Evolutionary conservation across 1,140 invertebrate genomes (phyloP).

Genomic region (Drosophila nebulosa): DNA sequence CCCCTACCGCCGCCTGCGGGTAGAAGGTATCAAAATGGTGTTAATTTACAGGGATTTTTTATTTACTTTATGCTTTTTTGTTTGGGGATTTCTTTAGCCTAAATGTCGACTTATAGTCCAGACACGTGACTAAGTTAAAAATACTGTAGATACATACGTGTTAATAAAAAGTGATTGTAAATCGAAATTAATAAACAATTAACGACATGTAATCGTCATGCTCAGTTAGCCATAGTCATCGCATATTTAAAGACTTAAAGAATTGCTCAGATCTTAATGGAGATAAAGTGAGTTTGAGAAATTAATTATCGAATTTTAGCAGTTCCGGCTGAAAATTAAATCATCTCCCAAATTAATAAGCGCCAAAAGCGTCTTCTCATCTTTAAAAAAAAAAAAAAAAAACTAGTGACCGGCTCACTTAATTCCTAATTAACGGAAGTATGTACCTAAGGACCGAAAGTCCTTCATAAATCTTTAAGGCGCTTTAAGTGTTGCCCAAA

Average conservation of each 20-base stretch:
- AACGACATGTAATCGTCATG: constrained; percentile 30
- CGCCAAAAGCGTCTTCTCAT: not conserved
- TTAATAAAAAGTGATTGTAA: constrained; percentile 50
- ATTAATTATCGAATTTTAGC: constrained; percentile 1
- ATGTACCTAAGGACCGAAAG: constrained; percentile 32
- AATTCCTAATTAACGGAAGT: constrained; percentile 62
- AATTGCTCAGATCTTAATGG: not conserved
- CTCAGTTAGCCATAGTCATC: constrained; percentile 19
- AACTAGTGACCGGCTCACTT: constrained; percentile 35
- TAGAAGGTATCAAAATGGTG: not conserved
- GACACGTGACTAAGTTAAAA: constrained; percentile 36
- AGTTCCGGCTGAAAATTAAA: constrained; percentile 39
- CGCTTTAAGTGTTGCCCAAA: constrained; percentile 59
- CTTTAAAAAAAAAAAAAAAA: not conserved
- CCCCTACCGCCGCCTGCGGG: no score
- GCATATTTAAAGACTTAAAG: constrained; percentile 16
- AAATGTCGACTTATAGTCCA: not conserved
- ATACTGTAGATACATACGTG: constrained; percentile 16
- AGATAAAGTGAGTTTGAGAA: not conserved
- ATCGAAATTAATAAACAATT: constrained; percentile 31
- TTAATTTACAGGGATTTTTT: constrained; percentile 1
- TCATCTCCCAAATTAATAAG: constrained; percentile 12
- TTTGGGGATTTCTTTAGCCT: constrained; percentile 4
- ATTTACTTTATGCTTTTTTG: not conserved
- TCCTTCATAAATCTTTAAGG: constrained; percentile 59